Percentiles rank a stretch among this genome's conserved stretches.
phyloP scores from a whole-genome alignment of 2,113 vertebrate genomes.

The Gallinago paraguaiae region DNA sequence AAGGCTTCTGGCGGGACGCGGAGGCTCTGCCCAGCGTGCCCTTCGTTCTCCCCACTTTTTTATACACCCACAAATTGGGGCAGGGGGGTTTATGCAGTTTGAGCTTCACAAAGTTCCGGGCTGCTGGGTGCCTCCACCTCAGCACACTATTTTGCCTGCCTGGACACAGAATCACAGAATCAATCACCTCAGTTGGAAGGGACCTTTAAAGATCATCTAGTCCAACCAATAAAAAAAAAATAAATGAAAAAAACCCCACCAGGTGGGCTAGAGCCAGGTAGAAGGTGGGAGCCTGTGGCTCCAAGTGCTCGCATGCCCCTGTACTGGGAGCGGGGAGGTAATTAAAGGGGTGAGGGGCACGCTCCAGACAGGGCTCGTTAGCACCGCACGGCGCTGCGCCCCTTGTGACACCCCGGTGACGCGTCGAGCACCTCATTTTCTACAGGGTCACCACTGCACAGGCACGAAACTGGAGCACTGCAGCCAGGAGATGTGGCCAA shows the following conservation, averaged over 20 bases:
- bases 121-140: not conserved
- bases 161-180: not conserved
- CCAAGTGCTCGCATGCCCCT: fast-evolving
- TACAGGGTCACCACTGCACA: not conserved
- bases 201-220: too few species aligned
- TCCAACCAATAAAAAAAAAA: too few species aligned
- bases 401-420: not conserved
- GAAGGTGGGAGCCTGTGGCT: not conserved
- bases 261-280: not conserved
- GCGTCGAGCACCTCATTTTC: not conserved
- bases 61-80: fast-evolving
- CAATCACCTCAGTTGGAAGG: too few species aligned
- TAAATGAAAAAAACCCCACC: not conserved
- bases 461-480: not conserved
- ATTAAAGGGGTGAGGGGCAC: not conserved
- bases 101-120: not conserved
- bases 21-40: not conserved
- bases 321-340: not conserved
- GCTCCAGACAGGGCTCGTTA: not conserved
- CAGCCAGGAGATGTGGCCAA: not conserved
- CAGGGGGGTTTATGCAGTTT: not conserved
- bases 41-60: not conserved
- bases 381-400: not conserved
- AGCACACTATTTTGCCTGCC: not conserved
- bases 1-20: fast-evolving